Conservation (phyloP, 2,888 invertebrate species). For the Zygogramma bicolorata region DNA sequence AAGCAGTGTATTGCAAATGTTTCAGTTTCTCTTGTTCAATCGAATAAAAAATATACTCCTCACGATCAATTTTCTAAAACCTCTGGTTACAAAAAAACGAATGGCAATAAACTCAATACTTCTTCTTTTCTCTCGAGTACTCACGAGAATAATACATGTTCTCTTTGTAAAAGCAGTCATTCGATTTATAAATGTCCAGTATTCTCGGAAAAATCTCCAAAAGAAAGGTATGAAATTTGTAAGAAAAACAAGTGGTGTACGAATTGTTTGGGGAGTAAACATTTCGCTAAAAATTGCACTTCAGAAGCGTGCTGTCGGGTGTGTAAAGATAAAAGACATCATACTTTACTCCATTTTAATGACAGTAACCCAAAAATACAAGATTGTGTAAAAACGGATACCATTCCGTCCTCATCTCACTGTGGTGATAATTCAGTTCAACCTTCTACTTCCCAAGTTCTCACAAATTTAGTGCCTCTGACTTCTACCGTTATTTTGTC, state of each 20-base stretch:
- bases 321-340: neutral
- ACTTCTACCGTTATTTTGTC: neutral
- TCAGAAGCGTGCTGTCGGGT: neutral
- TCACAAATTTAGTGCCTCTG: neutral
- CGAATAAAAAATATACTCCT: neutral
- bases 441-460: neutral
- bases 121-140: neutral
- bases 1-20: neutral
- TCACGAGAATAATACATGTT: neutral
- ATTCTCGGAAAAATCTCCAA: neutral
- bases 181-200: conserved; percentile 8
- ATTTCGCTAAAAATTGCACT: neutral
- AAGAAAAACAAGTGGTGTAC: conserved; percentile 17
- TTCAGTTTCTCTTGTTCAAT: neutral
- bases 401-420: neutral
- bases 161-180: too few relatives aligned
- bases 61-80: neutral
- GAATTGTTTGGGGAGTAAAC: neutral
- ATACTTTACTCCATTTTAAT: neutral
- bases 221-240: neutral
- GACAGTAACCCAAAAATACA: neutral
- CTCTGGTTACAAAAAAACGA: neutral
- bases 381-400: neutral
- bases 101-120: neutral
- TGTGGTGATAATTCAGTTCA: neutral